Percentiles rank a stretch among this genome's conserved stretches.
Evolutionary conservation across 2,797 vertebrate genomes (phyloP).

Genomic region (Cetoscarus ocellatus): DNA sequence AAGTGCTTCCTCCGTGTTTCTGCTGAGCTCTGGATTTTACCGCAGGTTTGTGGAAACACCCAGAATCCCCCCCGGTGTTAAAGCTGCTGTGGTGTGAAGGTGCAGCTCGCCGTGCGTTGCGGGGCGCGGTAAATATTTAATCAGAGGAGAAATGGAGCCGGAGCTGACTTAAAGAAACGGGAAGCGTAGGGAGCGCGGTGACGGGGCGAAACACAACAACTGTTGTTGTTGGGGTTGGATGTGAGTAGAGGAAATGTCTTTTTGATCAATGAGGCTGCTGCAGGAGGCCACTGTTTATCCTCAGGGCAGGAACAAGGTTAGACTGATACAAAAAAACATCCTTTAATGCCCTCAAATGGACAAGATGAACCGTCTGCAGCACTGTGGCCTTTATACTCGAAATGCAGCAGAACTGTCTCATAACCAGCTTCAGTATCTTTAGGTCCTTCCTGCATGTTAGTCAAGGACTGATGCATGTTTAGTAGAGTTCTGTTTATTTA

Average conservation of each 20-base stretch:
- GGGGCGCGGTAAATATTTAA: conserved; percentile 7
- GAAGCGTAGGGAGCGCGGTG: background rate
- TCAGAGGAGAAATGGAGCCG: background rate
- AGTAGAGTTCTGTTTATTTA: too few relatives aligned
- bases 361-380: too few relatives aligned
- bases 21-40: conserved; percentile 67
- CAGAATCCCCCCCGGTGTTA: conserved; percentile 19
- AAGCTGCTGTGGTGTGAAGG: conserved; percentile 1
- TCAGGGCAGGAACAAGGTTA: background rate
- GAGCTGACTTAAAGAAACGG: background rate
- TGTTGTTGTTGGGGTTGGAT: background rate
- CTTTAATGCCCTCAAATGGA: background rate
- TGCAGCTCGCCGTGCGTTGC: background rate
- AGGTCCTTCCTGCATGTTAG: too few relatives aligned
- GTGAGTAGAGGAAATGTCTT: background rate
- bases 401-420: background rate
- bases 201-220: background rate
- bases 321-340: background rate
- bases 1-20: conserved; percentile 49
- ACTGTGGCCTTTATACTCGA: too few relatives aligned
- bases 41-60: conserved; percentile 50
- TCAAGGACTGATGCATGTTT: too few relatives aligned
- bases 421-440: too few relatives aligned
- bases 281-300: background rate
- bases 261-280: background rate